phyloP scores from a whole-genome alignment of 2,113 vertebrate genomes.

The Oplegnathus fasciatus region DNA sequence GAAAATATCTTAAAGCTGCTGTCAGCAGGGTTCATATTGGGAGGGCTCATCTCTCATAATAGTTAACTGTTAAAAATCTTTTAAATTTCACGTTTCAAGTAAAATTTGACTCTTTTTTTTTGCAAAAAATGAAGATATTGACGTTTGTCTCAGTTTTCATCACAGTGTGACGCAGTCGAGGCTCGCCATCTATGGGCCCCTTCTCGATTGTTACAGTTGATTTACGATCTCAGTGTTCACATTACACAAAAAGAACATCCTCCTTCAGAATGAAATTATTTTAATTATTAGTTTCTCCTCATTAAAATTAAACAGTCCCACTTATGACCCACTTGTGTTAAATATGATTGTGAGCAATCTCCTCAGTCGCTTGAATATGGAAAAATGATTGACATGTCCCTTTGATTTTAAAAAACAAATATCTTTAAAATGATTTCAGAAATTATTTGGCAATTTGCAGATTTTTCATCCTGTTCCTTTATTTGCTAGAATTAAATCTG shows the following conservation, averaged over 20 bases:
- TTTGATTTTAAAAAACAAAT: background rate
- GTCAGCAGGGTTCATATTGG: background rate
- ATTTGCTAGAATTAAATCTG: background rate
- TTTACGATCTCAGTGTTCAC: background rate
- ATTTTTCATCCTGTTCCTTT: background rate
- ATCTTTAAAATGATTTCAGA: background rate
- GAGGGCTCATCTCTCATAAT: background rate
- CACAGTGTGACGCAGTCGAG: background rate
- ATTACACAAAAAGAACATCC: background rate
- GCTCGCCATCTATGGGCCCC: background rate
- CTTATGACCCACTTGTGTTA: conserved; percentile 40
- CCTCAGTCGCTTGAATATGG: background rate
- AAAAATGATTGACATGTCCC: conserved; percentile 1
- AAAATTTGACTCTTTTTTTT: background rate
- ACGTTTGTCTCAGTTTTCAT: background rate
- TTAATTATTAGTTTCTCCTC: conserved; percentile 23
- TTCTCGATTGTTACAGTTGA: background rate
- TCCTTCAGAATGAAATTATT: conserved; percentile 16
- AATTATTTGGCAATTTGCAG: background rate
- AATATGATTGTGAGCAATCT: conserved; percentile 24
- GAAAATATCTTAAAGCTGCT: background rate
- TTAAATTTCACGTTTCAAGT: background rate
- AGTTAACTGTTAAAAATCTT: background rate
- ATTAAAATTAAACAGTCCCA: conserved; percentile 26
- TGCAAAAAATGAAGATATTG: too few relatives aligned